Base-by-base conservation (phyloP, 23 tunicate genomes). In the Phallusia fumigata region DNA sequence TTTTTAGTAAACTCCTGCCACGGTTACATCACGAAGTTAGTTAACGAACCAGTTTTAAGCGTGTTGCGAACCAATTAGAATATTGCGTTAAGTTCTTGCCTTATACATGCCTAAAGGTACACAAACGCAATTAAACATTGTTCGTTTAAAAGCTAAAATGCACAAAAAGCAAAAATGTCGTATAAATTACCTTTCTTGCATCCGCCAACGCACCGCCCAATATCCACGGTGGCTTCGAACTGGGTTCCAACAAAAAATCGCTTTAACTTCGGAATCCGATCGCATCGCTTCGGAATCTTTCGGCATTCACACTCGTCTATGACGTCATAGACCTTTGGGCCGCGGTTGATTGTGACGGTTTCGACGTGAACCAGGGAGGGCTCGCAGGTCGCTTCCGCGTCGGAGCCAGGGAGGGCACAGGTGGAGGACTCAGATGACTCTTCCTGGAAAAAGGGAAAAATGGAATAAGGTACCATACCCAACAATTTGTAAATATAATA, bases 231-330 rank as follows among this genome's bases (percentile, higher is more conserved):
- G 18, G 90, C 80, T 74, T 86, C 96, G 52, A 87, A 91, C 33
- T 86, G 74, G 50, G 96, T 91, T 35, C 89, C 89, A 13, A 79
- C 87, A 69, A 91, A 91, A 40, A 86, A 91, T 30, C 77, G 36
- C 44, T 86, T 86, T 36, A 91, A 49, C 65, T 82, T 91, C 73
- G 87, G 84, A 82, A 86, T 64, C 32, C 96, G 75, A 72, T 82
- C 82, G 81, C 96, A 91, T 36, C 85, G 36, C 74, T 91, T 91
- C 78, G 87, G 84, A 31, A 58, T 53, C 73, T 82, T 83, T 78
- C 90, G 87, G 76, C 89, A 91, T 11, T 40, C 76, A 36, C 96
- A 91, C 36, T 89, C 86, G 35, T 91, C 96, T 0, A 91, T 86
- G 73, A 91, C 87, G 82, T 91, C 90, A 86, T 33, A 79, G 47